Percentiles rank a stretch among this genome's conserved stretches.
Conservation (phyloP, 2,888 invertebrate genomes). For the Hyposoter didymator region DNA sequence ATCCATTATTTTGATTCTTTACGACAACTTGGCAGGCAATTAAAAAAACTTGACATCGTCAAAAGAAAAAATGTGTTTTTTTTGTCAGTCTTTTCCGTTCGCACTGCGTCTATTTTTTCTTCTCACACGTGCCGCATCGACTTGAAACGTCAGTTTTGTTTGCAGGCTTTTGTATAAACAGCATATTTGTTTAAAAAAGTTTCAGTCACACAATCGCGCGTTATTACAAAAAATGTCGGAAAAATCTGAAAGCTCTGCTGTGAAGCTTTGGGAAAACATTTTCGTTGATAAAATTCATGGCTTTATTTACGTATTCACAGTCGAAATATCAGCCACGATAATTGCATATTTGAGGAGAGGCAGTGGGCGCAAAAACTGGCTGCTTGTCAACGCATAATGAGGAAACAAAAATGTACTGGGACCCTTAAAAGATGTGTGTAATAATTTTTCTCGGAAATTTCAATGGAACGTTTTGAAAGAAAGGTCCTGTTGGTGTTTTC, state of each 20-base stretch:
- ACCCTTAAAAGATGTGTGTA: no score
- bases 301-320: no score
- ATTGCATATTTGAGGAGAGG: no score
- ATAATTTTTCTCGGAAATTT: background rate
- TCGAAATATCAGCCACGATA: no score
- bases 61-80: background rate
- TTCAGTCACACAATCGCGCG: background rate
- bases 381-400: background rate
- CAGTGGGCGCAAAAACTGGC: background rate
- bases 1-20: slow-evolving; percentile 19
- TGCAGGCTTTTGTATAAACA: no score
- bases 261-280: background rate
- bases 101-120: background rate
- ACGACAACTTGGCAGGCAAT: background rate
- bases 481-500: background rate
- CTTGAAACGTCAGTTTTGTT: background rate
- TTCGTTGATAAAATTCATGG: background rate
- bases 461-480: background rate
- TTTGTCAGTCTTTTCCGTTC: background rate
- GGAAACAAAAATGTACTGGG: background rate
- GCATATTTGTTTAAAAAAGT: background rate
- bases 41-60: background rate
- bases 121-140: background rate
- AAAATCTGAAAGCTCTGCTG: background rate
- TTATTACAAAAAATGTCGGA: background rate